phyloP scores from a whole-genome alignment of 2,888 invertebrate genomes.

The Acanthosoma haemorrhoidale region DNA sequence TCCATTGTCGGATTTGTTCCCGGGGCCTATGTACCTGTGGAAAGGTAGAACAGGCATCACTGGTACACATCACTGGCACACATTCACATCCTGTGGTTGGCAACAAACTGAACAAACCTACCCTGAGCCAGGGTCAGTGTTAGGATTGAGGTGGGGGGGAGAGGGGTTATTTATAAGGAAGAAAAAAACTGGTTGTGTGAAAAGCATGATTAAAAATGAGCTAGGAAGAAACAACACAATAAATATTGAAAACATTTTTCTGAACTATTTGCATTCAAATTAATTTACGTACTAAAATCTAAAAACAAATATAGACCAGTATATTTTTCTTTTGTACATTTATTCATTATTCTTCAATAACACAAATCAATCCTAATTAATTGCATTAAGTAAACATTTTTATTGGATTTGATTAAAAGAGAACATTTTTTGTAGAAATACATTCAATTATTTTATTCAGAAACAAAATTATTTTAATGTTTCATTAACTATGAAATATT shows the following conservation, averaged over 20 bases:
- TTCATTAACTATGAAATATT: too few relatives aligned
- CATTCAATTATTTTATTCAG: not conserved
- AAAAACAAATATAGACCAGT: too few relatives aligned
- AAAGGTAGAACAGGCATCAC: conserved; percentile 36
- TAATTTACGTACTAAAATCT: too few relatives aligned
- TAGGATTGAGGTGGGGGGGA: not conserved
- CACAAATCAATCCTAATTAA: not conserved
- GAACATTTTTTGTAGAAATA: not conserved
- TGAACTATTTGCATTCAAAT: too few relatives aligned
- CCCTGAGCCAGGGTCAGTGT: not conserved
- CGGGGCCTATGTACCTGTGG: conserved; percentile 36
- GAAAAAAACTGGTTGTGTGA: too few relatives aligned
- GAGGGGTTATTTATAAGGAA: not conserved
- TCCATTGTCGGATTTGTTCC: conserved; percentile 33
- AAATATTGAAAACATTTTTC: too few relatives aligned
- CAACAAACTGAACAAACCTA: not conserved
- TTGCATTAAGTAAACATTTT: not conserved
- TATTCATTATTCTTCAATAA: too few relatives aligned
- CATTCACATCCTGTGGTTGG: not conserved
- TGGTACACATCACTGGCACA: not conserved
- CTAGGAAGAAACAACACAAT: too few relatives aligned
- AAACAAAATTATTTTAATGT: too few relatives aligned
- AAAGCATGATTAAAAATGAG: too few relatives aligned
- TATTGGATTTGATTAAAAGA: not conserved
- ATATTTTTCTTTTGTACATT: too few relatives aligned